phyloP scores from a whole-genome alignment of 1,140 invertebrate species.

The Nilaparvata lugens region DNA sequence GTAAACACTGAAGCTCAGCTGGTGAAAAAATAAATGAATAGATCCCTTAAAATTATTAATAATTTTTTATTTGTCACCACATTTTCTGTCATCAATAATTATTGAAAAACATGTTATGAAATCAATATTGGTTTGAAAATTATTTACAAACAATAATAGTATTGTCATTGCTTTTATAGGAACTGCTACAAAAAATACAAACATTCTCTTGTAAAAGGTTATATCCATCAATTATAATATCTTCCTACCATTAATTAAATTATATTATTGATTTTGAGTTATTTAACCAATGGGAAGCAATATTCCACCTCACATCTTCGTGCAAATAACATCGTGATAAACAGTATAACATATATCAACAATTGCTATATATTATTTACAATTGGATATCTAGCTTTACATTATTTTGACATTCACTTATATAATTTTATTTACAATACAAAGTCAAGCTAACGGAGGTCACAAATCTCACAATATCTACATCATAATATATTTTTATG shows the following conservation, averaged over 20 bases:
- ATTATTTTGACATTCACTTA: slow-evolving; percentile 2
- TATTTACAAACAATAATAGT: neutral
- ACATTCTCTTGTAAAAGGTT: no score
- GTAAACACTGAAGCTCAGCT: no score
- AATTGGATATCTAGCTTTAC: neutral
- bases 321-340: slow-evolving; percentile 15
- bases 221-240: neutral
- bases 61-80: no score
- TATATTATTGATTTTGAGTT: no score
- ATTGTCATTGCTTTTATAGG: slow-evolving; percentile 15
- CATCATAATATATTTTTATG: neutral
- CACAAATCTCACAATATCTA: neutral
- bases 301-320: neutral
- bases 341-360: neutral
- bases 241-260: no score
- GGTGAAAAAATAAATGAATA: no score
- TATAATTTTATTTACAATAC: slow-evolving; percentile 10
- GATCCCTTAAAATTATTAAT: no score
- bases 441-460: neutral
- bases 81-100: no score
- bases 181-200: slow-evolving; percentile 13
- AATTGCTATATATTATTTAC: neutral
- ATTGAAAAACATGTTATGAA: no score
- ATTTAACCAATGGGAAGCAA: no score
- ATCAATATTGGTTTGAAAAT: no score